Base-by-base conservation (phyloP, 2,113 vertebrate species). In the Oncorhynchus tshawytscha region DNA sequence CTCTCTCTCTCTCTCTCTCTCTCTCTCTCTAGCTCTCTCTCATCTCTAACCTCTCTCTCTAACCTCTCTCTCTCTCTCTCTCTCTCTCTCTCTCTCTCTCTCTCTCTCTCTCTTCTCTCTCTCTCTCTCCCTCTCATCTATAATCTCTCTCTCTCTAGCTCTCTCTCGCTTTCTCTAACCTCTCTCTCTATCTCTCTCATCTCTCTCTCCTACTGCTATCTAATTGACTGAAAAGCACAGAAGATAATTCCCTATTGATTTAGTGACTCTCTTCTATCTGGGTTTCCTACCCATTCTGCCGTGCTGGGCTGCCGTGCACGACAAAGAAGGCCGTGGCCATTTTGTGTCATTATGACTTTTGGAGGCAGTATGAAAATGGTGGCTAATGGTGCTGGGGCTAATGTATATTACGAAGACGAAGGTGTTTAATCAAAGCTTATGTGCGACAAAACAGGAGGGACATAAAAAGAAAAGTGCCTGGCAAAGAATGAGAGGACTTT, bases 331-430 rank as follows among this genome's bases (percentile, higher is more conserved):
- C 70, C 57, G 62, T 4, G 75, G 67, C 71, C 65, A 72, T 85
- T 85, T 77, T 24, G 54, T 24, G 16, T 77, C 74, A 82, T 87
- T 83, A 78, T 76, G 70, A 81, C 54, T 68, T 3, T 80, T 70
- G 48, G 67, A 82, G 70, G 13, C 12, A 1, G 2, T 68, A 78
- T 80, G 67, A 71, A 81, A 83, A 84, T 77, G n/a, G 54, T 24
- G 16, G 31, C 31, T 34, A 7, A 34, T 34, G 31, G 22, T 5
- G 77, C 65, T 4, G 15, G 16, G 13, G 29, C 29, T n/a, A 73
- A 82, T 80, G 51, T 78, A 78, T 67, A 83, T 54, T 54, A 54
- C 4, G 51, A 16, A 72, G 39, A 65, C 81, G 48, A 59, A 75
- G 73, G 24, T 79, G 9, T 62, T 18, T 51, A 70, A 71, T 83